These are phyloP conservation scores for Penaeus japonicus DNA, from an alignment of 1,140 invertebrate species.

Conservation along the genomic window DNA sequence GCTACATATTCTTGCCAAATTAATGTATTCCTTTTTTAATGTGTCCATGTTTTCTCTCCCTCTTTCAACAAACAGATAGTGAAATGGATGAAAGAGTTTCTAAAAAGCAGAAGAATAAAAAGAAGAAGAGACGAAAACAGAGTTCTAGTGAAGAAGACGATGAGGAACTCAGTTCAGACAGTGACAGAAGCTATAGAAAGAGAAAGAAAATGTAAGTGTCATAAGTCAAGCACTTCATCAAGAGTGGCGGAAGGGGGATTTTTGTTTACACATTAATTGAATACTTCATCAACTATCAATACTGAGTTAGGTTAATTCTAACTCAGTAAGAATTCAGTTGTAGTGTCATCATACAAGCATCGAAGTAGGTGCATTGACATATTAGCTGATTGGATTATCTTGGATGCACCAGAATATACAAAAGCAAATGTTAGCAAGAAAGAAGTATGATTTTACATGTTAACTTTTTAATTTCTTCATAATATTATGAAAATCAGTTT, in stretches of 20 bases:
- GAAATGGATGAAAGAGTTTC: constrained; percentile 29
- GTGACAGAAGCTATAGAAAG: constrained; percentile 41
- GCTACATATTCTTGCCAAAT: not conserved
- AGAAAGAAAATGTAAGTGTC: constrained; percentile 51
- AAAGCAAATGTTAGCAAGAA: no score
- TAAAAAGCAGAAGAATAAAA: constrained; percentile 53
- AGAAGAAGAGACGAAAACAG: constrained; percentile 49
- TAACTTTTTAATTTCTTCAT: not conserved
- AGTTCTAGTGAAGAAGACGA: constrained; percentile 51
- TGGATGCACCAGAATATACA: no score
- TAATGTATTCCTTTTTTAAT: not conserved
- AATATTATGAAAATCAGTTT: no score
- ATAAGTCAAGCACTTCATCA: not conserved
- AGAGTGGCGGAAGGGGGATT: no score
- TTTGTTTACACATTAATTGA: no score
- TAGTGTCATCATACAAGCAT: no score
- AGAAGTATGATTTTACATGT: no score
- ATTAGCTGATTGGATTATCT: no score
- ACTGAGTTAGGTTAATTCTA: no score
- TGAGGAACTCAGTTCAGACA: constrained; percentile 39
- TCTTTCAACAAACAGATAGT: constrained; percentile 24
- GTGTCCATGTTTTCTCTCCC: not conserved
- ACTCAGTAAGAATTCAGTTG: no score
- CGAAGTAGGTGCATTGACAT: no score
- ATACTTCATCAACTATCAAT: no score